phyloP scores from a whole-genome alignment of 2,888 invertebrate genomes.

The Carcina quercana region DNA sequence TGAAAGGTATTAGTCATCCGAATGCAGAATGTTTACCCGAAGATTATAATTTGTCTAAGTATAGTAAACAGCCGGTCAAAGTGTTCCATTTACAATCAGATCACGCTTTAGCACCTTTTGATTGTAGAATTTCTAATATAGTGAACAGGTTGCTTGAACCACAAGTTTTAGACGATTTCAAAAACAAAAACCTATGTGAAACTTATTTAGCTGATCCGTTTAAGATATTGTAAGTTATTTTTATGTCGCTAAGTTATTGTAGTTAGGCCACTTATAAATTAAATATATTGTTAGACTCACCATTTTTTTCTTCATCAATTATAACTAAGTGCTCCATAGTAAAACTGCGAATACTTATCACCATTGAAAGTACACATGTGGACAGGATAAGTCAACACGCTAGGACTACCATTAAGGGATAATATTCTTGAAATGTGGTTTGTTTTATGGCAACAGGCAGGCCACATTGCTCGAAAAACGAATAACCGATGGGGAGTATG shows the following conservation, averaged over 20 bases:
- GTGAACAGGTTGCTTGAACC: slow-evolving; percentile 30
- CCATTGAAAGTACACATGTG: too few species aligned
- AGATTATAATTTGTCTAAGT: slow-evolving; percentile 38
- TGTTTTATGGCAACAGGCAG: too few species aligned
- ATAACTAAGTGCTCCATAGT: too few species aligned
- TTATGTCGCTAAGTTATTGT: slow-evolving; percentile 17
- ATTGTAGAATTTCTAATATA: slow-evolving; percentile 35
- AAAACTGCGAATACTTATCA: too few species aligned
- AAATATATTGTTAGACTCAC: too few species aligned
- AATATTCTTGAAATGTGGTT: too few species aligned
- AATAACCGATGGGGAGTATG: too few species aligned
- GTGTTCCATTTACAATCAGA: slow-evolving; percentile 28
- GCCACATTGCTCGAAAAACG: too few species aligned
- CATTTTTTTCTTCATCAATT: too few species aligned
- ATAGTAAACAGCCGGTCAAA: slow-evolving; percentile 28
- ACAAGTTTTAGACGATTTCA: slow-evolving; percentile 25
- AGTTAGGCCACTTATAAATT: slow-evolving; percentile 23
- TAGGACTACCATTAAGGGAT: too few species aligned
- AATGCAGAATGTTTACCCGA: slow-evolving; percentile 19
- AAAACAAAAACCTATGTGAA: slow-evolving; percentile 29
- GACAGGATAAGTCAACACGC: too few species aligned
- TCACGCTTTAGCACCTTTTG: slow-evolving; percentile 26
- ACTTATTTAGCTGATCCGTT: slow-evolving; percentile 19
- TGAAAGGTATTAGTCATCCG: slow-evolving; percentile 28
- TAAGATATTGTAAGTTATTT: slow-evolving; percentile 10